phyloP scores from a whole-genome alignment of 2,888 invertebrate genomes.

The Anorthoa munda region DNA sequence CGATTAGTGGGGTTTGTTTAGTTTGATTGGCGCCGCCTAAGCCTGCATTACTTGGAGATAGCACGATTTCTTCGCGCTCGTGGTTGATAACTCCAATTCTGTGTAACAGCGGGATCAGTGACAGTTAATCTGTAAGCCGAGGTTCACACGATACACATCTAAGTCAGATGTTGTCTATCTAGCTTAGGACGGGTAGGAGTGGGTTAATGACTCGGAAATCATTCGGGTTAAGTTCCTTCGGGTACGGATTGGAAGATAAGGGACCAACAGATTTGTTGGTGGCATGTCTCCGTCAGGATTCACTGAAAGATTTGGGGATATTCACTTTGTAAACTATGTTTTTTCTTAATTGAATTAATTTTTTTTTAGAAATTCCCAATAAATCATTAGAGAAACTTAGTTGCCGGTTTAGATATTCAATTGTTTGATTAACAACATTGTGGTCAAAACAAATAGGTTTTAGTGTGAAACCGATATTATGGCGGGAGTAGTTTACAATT shows the following conservation, averaged over 20 bases:
- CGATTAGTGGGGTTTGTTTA: slow-evolving; percentile 89
- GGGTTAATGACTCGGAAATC: slow-evolving; percentile 90
- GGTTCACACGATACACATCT: slow-evolving; percentile 89
- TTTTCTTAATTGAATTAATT: slow-evolving; percentile 20
- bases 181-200: slow-evolving; percentile 88
- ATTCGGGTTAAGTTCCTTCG: slow-evolving; percentile 88
- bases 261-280: slow-evolving; percentile 88
- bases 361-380: background rate
- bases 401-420: slow-evolving; percentile 20
- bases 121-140: slow-evolving; percentile 87
- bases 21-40: slow-evolving; percentile 89
- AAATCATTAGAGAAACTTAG: slow-evolving; percentile 7
- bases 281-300: slow-evolving; percentile 77
- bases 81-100: slow-evolving; percentile 88
- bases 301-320: slow-evolving; percentile 61
- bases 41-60: slow-evolving; percentile 87
- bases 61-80: slow-evolving; percentile 89
- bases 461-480: slow-evolving; percentile 51
- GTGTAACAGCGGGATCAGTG: slow-evolving; percentile 82
- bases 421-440: slow-evolving; percentile 58
- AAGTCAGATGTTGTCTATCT: slow-evolving; percentile 90
- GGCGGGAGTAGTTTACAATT: slow-evolving; percentile 39
- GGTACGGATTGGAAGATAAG: slow-evolving; percentile 89
- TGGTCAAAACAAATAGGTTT: slow-evolving; percentile 53
- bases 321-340: slow-evolving; percentile 42